Evolutionary conservation across 2,888 invertebrate genomes (phyloP), one percentile per base, ranked within the genome.

Genomic region (Phyllotreta striolata): DNA sequence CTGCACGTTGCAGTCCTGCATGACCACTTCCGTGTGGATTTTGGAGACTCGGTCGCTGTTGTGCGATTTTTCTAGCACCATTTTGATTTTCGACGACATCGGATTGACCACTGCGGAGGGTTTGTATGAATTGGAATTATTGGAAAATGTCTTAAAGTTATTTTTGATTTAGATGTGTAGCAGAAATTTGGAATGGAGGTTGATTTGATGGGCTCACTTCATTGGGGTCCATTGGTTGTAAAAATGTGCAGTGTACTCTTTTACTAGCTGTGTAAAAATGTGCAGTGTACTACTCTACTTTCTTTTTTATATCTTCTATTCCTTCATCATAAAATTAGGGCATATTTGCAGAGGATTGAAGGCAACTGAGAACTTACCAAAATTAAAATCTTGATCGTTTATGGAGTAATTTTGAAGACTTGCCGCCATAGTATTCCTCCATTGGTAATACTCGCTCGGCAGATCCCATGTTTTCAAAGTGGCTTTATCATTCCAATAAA

Each of bases 51-150:
- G 89, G 85, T 69, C 89, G 13, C 2, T 24, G 24, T 69, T 70
- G n/a, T 59, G 56, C 6, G 77, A 73, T 74, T 77, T 81, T 59
- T 88, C 90, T 71, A 92, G 87, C 43, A 91, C 88, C 54, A 92
- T 86, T 80, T 91, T 91, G 55, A 91, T 87, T 78, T 92, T 91
- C 62, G 90, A 87, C 0, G 91, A 88, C 69, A 91, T 89, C 1
- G 92, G 93, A 77, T 91, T 90, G 44, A 93, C 76, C 70, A 92
- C 93, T 93, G 81, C 43, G 83, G n/a, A n/a, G n/a, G n/a, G n/a
- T n/a, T n/a, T n/a, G n/a, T n/a, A n/a, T n/a, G n/a, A n/a, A n/a
- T n/a, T n/a, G n/a, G n/a, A n/a, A n/a, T n/a, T n/a, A n/a, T n/a
- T n/a, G n/a, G n/a, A n/a, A n/a, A n/a, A n/a, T n/a, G n/a, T n/a